A percentile compares a stretch with the other conserved stretches of the same genome.
These are phyloP conservation scores for Coilia nasus DNA, from an alignment of 2,797 vertebrate genomes.

Conservation along the genomic window DNA sequence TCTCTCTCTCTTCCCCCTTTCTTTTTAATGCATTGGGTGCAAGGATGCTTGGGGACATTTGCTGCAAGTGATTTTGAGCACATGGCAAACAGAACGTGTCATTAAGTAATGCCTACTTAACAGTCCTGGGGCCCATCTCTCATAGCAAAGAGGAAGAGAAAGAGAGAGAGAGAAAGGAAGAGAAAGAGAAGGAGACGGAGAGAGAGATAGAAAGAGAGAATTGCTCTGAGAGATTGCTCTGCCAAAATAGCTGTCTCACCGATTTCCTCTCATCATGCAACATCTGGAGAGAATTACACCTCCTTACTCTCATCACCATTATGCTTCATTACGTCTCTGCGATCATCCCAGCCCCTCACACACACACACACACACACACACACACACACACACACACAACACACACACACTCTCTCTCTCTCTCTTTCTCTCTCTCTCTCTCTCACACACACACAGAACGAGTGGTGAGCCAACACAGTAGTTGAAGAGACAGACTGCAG, in stretches of 20 bases:
- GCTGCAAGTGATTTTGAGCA: not conserved
- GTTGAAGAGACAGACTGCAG: not conserved
- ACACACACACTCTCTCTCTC: not conserved
- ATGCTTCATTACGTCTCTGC: slow-evolving; percentile 31
- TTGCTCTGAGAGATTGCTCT: slow-evolving; percentile 54
- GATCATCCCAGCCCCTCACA: not conserved
- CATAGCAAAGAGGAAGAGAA: not conserved
- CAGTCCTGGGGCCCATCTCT: slow-evolving; percentile 50
- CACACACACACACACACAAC: not conserved
- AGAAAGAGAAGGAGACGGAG: not conserved
- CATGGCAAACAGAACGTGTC: slow-evolving; percentile 56
- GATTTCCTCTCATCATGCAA: slow-evolving; percentile 69
- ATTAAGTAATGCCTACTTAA: slow-evolving; percentile 64
- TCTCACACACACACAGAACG: not conserved
- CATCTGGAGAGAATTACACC: slow-evolving; percentile 62
- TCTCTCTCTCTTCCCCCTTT: not conserved
- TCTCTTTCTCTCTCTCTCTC: too few species aligned
- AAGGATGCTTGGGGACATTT: not conserved
- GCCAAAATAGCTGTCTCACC: not conserved
- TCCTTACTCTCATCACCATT: slow-evolving; percentile 49
- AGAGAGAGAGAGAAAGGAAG: slow-evolving; percentile 55
- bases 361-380: not conserved
- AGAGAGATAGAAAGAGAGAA: slow-evolving; percentile 22
- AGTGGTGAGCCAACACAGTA: not conserved
- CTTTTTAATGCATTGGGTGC: not conserved